Base-by-base conservation (phyloP, 2,113 vertebrate species). In the Microcebus tavaratra region DNA sequence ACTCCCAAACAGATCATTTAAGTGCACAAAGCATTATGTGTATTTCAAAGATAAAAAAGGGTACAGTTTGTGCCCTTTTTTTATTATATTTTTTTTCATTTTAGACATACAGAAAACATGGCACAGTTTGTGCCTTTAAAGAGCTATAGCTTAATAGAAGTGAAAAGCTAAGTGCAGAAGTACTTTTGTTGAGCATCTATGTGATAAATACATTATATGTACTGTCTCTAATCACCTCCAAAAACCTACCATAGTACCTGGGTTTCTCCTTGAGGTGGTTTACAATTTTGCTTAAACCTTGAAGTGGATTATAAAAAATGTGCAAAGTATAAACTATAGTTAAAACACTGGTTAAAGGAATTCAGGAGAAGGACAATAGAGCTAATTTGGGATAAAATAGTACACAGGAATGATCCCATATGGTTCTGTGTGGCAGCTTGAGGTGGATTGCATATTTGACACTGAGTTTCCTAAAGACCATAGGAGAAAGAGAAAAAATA, bases 371-470 rank as follows among this genome's bases (percentile, higher is more conserved):
- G 85, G n/a, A 85, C 94, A 84, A 92, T 50, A 70, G 68, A 97
- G 76, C 70, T 80, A 84, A 83, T 90, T 53, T 80, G 89, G 76
- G 85, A 80, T 94, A 80, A 90, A 96, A 92, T 29, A 87, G 85
- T 78, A 93, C 82, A 94, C 53, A 81, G 82, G 90, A 88, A 53
- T 91, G 53, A 48, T 90, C 36, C 27, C 68, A 80, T 65, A 65
- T 67, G 92, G 76, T 75, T 94, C 57, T 87, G 61, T 73, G 91
- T 65, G 29, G 34, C 88, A 59, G 73, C 80, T 87, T 83, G 48
- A 94, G n/a, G 67, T 76, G n/a, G 48, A 82, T 3, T 96, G 93
- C 70, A 55, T 87, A 68, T 95, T 73, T 95, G 88, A 83, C 42
- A 85, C 10, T 29, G 70, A 76, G 53, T 95, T 96, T 96, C 42